Evolutionary conservation across 2,797 vertebrate genomes (phyloP).

Genomic region (Rhincodon typus): DNA sequence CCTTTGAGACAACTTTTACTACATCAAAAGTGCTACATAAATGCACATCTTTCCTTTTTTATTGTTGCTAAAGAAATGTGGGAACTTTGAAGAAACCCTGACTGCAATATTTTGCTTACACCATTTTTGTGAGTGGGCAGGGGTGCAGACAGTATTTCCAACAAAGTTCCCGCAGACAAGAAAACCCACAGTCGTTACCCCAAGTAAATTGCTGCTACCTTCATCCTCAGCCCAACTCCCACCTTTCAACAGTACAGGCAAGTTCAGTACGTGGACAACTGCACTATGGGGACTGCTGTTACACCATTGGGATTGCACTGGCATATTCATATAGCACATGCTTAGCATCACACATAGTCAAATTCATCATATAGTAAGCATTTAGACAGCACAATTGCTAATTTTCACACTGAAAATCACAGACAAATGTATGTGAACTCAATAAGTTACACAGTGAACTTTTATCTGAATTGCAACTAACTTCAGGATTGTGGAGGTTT

Average conservation of each 20-base stretch:
- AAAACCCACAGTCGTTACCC: not conserved
- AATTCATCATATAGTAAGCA: not conserved
- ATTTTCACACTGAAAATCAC: not conserved
- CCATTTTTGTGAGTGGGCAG: not conserved
- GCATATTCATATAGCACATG: not conserved
- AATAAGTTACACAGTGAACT: not conserved
- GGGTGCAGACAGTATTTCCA: not conserved
- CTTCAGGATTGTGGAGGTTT: not conserved
- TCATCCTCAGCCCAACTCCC: not conserved
- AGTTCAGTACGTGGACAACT: not conserved
- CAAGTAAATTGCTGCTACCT: not conserved
- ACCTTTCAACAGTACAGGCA: no score
- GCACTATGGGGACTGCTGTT: not conserved
- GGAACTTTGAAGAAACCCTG: not conserved
- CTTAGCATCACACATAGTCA: not conserved
- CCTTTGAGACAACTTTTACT: not conserved
- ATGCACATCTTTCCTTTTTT: not conserved
- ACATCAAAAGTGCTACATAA: not conserved
- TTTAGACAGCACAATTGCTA: not conserved
- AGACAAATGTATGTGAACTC: not conserved
- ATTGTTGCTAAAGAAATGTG: not conserved
- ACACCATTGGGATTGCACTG: not conserved
- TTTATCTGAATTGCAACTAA: constrained; percentile 27
- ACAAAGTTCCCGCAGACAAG: not conserved
- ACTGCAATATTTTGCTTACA: not conserved